These are phyloP conservation scores for Palloptera scutellata DNA, from an alignment of 2,888 invertebrate genomes.

Conservation along the genomic window DNA sequence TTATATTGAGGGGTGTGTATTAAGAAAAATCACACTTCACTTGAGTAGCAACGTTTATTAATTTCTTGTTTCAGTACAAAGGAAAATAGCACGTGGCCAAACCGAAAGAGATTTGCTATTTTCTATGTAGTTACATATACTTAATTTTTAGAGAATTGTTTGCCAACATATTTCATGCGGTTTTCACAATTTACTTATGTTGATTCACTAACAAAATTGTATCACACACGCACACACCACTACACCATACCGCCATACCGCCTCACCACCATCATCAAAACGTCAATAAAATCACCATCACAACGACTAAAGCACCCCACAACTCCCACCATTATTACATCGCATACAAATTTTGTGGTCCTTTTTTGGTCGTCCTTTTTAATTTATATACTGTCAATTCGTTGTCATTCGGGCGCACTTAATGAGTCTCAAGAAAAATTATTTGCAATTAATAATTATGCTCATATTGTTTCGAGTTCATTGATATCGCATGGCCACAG, in stretches of 20 bases:
- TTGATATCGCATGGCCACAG: slow-evolving; percentile 30
- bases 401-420: slow-evolving; percentile 42
- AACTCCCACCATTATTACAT: neutral
- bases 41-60: slow-evolving; percentile 40
- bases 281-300: slow-evolving; percentile 11
- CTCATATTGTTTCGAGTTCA: slow-evolving; percentile 38
- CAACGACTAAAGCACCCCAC: neutral
- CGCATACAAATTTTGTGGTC: neutral
- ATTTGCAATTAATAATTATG: slow-evolving; percentile 48
- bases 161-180: no score
- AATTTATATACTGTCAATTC: slow-evolving; percentile 44
- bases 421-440: slow-evolving; percentile 47
- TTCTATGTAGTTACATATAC: no score
- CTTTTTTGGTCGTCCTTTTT: slow-evolving; percentile 29
- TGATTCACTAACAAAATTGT: neutral
- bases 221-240: no score
- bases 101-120: no score
- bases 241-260: no score
- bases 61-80: slow-evolving; percentile 30
- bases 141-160: no score
- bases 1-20: no score
- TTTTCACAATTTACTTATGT: no score
- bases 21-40: slow-evolving; percentile 24
- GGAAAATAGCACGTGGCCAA: no score
- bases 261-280: neutral